Conservation (phyloP, 1,140 invertebrate species). For the Cotesia chilonis region DNA sequence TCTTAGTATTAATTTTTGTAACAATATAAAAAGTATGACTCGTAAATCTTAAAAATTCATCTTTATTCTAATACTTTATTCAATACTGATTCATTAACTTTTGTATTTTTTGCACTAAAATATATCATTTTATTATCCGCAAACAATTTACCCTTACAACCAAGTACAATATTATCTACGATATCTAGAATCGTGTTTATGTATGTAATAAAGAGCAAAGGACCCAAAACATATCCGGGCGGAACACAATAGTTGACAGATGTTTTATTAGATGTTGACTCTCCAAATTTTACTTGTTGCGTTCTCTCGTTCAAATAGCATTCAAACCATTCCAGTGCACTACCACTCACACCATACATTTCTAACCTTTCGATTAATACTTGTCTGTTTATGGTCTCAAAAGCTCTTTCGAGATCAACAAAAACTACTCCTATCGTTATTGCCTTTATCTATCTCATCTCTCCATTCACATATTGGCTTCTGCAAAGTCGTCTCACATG, state of each 20-base stretch:
- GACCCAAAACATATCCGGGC: slow-evolving; percentile 33
- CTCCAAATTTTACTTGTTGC: neutral
- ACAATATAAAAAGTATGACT: too few relatives aligned
- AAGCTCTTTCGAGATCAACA: slow-evolving; percentile 36
- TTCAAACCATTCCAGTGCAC: slow-evolving; percentile 29
- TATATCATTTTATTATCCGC: slow-evolving; percentile 40
- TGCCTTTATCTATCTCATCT: slow-evolving; percentile 17
- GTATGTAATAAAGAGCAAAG: slow-evolving; percentile 35
- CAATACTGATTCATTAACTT: neutral
- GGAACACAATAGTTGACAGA: slow-evolving; percentile 30
- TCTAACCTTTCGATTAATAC: slow-evolving; percentile 32
- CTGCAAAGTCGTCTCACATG: slow-evolving; percentile 32
- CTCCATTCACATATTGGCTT: slow-evolving; percentile 12
- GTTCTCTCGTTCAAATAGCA: slow-evolving; percentile 31
- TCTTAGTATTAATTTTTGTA: too few relatives aligned
- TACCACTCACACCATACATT: slow-evolving; percentile 26
- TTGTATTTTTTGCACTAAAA: slow-evolving; percentile 22
- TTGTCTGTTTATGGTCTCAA: slow-evolving; percentile 37
- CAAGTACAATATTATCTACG: slow-evolving; percentile 1
- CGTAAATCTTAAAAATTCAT: too few relatives aligned
- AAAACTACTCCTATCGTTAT: slow-evolving; percentile 26
- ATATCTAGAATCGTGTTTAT: slow-evolving; percentile 23
- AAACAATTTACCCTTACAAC: slow-evolving; percentile 35
- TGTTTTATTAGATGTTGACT: too few relatives aligned
- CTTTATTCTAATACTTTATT: neutral